Evolutionary conservation across 2,888 invertebrate species (phyloP).

Genomic region (Diaperis boleti): DNA sequence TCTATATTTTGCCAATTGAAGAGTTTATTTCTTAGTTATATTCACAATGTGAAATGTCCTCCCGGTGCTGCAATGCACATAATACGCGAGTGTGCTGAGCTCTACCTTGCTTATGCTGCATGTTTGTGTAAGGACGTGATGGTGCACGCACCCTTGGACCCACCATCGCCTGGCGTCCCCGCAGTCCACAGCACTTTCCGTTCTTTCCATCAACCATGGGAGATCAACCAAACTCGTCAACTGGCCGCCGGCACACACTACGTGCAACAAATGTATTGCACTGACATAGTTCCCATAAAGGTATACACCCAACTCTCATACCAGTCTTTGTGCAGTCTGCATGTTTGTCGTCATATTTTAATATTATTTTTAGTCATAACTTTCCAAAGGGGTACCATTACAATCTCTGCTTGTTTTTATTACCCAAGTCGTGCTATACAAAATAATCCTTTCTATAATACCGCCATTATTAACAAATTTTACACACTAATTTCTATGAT

Average conservation of each 20-base stretch:
- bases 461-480: too few relatives aligned
- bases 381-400: slow-evolving; percentile 19
- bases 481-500: too few relatives aligned
- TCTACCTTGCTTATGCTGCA: slow-evolving; percentile 63
- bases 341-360: slow-evolving; percentile 34
- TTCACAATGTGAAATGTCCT: slow-evolving; percentile 18
- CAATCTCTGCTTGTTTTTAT: slow-evolving; percentile 19
- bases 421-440: slow-evolving; percentile 21
- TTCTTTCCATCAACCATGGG: slow-evolving; percentile 78
- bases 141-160: slow-evolving; percentile 65
- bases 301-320: slow-evolving; percentile 58
- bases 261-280: slow-evolving; percentile 65
- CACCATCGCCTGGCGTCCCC: slow-evolving; percentile 65
- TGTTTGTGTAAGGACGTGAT: slow-evolving; percentile 69
- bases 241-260: slow-evolving; percentile 63
- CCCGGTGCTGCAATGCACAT: slow-evolving; percentile 15
- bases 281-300: slow-evolving; percentile 71
- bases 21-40: neutral
- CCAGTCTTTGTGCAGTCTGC: slow-evolving; percentile 44
- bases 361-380: slow-evolving; percentile 21
- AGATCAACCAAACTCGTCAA: slow-evolving; percentile 73
- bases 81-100: slow-evolving; percentile 44
- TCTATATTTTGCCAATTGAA: too few relatives aligned
- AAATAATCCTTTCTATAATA: too few relatives aligned
- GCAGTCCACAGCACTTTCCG: slow-evolving; percentile 69